Evolutionary conservation across 2,797 vertebrate species (phyloP).

Genomic region (Acanthurus tractus): DNA sequence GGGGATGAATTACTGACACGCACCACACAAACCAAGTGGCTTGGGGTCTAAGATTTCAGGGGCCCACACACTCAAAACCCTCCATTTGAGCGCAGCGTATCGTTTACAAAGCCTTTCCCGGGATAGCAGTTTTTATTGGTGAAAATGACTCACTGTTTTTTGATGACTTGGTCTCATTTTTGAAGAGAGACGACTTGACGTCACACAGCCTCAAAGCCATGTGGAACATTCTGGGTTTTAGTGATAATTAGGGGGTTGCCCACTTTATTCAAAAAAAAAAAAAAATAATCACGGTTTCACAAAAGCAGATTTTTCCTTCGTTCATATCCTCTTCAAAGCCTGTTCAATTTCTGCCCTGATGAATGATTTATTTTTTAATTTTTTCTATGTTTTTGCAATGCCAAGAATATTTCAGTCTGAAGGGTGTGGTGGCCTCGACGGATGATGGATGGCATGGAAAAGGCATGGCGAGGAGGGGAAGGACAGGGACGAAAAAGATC

Average conservation of each 20-base stretch:
- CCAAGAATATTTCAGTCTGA: conserved; percentile 65
- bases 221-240: conserved; percentile 75
- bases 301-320: conserved; percentile 50
- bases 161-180: conserved; percentile 69
- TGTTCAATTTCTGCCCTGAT: conserved; percentile 46
- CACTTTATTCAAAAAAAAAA: conserved; percentile 55
- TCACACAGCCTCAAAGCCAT: conserved; percentile 63
- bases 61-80: conserved; percentile 72
- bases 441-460: conserved; percentile 71
- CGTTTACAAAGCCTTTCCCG: conserved; percentile 80
- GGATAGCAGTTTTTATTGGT: conserved; percentile 77
- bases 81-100: conserved; percentile 70
- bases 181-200: conserved; percentile 47
- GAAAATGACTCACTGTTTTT: conserved; percentile 81
- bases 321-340: conserved; percentile 51
- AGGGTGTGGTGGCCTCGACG: conserved; percentile 57
- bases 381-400: conserved; percentile 23
- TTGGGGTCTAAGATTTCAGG: conserved; percentile 79
- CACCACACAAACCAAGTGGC: conserved; percentile 81
- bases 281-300: conserved; percentile 64
- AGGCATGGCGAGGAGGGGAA: conserved; percentile 35
- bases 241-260: conserved; percentile 82
- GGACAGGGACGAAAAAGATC: conserved; percentile 39
- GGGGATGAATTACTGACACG: conserved; percentile 76
- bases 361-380: conserved; percentile 48